A percentile compares a stretch with the other conserved stretches of the same genome.
Conservation (phyloP, 1,140 invertebrate genomes). For the Cydia pomonella region DNA sequence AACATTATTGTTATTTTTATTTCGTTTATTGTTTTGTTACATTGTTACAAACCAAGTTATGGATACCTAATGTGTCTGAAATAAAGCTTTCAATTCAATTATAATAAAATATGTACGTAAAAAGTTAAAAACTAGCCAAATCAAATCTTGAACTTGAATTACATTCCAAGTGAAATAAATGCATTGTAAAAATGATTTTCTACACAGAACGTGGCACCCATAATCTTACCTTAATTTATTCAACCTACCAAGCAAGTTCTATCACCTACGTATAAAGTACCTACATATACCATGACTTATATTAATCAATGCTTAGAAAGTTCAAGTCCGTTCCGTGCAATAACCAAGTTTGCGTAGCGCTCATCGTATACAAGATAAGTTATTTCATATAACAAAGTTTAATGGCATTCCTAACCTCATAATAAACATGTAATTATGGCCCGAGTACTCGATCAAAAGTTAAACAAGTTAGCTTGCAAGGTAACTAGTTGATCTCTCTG, state of each 20-base stretch:
- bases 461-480: not conserved
- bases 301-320: slow-evolving; percentile 12
- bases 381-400: slow-evolving; percentile 28
- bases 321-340: not conserved
- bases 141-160: too few relatives aligned
- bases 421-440: slow-evolving; percentile 12
- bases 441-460: slow-evolving; percentile 20
- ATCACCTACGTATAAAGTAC: not conserved
- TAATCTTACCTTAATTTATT: too few relatives aligned
- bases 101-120: too few relatives aligned
- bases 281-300: not conserved
- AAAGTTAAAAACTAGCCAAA: too few relatives aligned
- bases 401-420: not conserved
- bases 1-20: too few relatives aligned
- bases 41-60: too few relatives aligned
- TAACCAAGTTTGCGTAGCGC: slow-evolving; percentile 13
- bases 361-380: not conserved
- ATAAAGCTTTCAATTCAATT: too few relatives aligned
- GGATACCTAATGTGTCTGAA: too few relatives aligned
- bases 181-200: too few relatives aligned
- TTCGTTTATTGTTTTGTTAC: too few relatives aligned
- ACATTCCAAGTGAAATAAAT: too few relatives aligned
- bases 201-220: too few relatives aligned
- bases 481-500: not conserved
- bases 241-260: not conserved